Conservation (phyloP, 2,113 vertebrate genomes). For the Cardinalis cardinalis region DNA sequence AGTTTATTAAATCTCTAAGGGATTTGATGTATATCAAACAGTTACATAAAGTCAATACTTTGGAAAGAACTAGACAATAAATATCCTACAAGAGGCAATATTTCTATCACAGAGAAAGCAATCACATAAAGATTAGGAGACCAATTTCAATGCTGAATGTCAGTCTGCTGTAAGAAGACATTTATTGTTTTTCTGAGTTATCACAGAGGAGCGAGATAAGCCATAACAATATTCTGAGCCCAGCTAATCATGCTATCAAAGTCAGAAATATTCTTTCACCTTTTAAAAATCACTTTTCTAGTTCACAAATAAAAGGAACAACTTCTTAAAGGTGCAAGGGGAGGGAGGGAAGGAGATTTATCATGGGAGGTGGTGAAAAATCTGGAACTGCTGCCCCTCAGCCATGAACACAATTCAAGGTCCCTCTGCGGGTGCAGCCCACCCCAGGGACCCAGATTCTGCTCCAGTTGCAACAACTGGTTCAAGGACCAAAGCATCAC, state of each 20-base stretch:
- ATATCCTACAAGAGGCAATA: constrained; percentile 76
- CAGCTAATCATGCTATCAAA: constrained; percentile 33
- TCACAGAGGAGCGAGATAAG: constrained; percentile 18
- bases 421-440: background rate
- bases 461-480: fast-evolving
- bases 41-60: constrained; percentile 85
- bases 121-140: constrained; percentile 81
- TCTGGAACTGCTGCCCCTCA: background rate
- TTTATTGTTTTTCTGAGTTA: constrained; percentile 71
- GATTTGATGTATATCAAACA: constrained; percentile 82
- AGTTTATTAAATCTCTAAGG: constrained; percentile 81
- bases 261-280: constrained; percentile 44
- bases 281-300: constrained; percentile 48
- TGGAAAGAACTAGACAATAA: constrained; percentile 80
- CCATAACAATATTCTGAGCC: constrained; percentile 24
- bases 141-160: constrained; percentile 73
- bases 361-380: fast-evolving
- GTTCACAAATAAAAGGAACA: constrained; percentile 13
- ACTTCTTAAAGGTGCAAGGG: background rate
- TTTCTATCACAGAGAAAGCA: constrained; percentile 78
- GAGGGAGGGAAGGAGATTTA: background rate
- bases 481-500: background rate
- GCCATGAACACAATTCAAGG: fast-evolving
- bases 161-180: constrained; percentile 57
- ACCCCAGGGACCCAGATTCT: background rate